Base-by-base conservation (phyloP, 2,888 invertebrate genomes). In the Sericinus montela region DNA sequence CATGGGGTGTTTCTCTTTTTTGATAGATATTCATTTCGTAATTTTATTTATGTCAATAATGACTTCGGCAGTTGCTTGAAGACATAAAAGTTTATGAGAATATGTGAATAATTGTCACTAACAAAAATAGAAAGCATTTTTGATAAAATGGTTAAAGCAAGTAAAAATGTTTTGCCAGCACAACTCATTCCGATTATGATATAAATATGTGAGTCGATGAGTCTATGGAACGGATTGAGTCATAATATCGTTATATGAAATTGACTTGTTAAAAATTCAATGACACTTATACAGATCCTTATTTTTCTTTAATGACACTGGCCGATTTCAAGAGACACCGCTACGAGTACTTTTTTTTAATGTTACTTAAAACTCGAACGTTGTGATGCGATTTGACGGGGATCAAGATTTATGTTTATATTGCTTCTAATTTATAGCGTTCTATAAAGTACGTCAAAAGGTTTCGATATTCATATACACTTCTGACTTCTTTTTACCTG, bases 321-420 rank as follows among this genome's bases (percentile, higher is more conserved):
- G 40, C 37, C 34, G 54, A 56, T 56, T 57, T 52, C 62, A 68
- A 64, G 37, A 69, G 67, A 69, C 63, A 69, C 65, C 64, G 66
- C 34, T 19, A 62, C 69, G 68, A 67, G 72, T 79, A 69, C 60
- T 63, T 63, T 71, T 78, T 75, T 72, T 19, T 43, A 62, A 66
- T 67, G 59, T 59, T 77, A 75, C 69, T 63, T 67, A 62, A 69
- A 64, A 70, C 75, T 80, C 77, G 79, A 79, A 80, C 80, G 77
- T 76, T 32, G 77, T 77, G 78, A 80, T 80, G 75, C 74, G 77
- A 79, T 80, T 80, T 80, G 81, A 80, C 78, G 77, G 78, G 71
- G 67, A 61, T 62, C 59, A 69, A 82, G 80, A 87, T 87, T 86
- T 86, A 87, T 82, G 73, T 78, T 86, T 83, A 83, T 80, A 67